Conservation (phyloP, 2,888 invertebrate genomes). For the Rhopalosiphum nymphaeae region DNA sequence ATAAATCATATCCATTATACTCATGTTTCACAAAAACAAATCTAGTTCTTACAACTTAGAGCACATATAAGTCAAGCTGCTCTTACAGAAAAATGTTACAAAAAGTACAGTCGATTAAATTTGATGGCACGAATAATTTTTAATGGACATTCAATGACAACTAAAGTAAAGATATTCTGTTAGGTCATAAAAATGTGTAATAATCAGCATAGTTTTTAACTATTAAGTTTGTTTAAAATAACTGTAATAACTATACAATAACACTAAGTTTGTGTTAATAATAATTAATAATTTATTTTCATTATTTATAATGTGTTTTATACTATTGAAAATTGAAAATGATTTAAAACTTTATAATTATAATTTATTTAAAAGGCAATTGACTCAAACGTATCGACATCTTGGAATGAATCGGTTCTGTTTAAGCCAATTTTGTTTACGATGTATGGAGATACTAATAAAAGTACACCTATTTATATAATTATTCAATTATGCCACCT, state of each 20-base stretch:
- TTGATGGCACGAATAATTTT: constrained; percentile 50
- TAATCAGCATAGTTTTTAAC: not conserved
- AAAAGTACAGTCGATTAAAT: constrained; percentile 26
- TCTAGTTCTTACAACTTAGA: constrained; percentile 39
- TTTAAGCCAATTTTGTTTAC: constrained; percentile 9
- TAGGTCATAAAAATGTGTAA: not conserved
- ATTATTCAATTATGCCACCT: constrained; percentile 41
- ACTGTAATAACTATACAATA: not conserved
- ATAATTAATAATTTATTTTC: not conserved
- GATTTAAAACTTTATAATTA: not conserved
- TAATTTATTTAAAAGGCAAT: not conserved
- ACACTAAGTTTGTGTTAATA: not conserved
- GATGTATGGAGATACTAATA: not conserved
- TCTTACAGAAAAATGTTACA: constrained; percentile 45
- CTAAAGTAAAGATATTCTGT: constrained; percentile 26
- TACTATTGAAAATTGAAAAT: not conserved
- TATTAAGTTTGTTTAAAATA: not conserved
- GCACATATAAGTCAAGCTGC: constrained; percentile 49
- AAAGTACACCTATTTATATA: not conserved
- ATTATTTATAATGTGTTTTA: not conserved
- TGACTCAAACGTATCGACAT: constrained; percentile 1
- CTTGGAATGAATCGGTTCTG: constrained; percentile 38
- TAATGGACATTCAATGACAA: constrained; percentile 29
- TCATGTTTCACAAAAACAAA: not conserved
- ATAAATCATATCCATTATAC: not conserved